Conservation (phyloP, 2,888 invertebrate genomes). For the Stenodema calcarata region DNA sequence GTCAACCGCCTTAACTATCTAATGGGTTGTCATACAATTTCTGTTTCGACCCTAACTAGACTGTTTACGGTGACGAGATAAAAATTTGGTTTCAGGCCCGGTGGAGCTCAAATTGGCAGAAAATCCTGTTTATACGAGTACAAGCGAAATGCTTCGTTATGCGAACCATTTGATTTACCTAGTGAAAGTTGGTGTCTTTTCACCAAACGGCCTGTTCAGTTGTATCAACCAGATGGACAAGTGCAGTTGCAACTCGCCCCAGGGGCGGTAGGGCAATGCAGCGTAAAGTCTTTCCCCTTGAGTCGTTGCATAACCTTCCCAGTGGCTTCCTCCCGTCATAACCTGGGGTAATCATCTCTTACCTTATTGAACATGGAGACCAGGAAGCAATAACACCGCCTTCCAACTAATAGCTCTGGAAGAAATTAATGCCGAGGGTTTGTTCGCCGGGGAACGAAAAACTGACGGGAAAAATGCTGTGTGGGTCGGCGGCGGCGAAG, state of each 20-base stretch:
- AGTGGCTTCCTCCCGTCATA: constrained; percentile 33
- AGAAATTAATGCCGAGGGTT: constrained; percentile 7
- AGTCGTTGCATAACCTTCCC: constrained; percentile 24
- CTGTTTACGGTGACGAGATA: too few relatives aligned
- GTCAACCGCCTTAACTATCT: too few relatives aligned
- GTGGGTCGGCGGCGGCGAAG: too few relatives aligned
- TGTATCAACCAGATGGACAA: not conserved
- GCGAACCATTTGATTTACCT: too few relatives aligned
- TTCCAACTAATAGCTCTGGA: constrained; percentile 29
- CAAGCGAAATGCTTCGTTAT: too few relatives aligned
- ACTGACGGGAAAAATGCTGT: not conserved
- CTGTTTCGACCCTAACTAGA: too few relatives aligned
- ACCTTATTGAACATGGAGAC: constrained; percentile 36
- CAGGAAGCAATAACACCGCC: constrained; percentile 27
- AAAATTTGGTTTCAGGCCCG: too few relatives aligned
- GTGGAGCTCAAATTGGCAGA: too few relatives aligned
- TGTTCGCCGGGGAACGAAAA: not conserved
- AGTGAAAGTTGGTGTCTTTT: too few relatives aligned
- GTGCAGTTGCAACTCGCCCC: not conserved
- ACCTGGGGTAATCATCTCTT: constrained; percentile 32
- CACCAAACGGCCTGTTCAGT: not conserved
- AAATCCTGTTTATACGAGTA: too few relatives aligned
- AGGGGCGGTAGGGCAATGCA: not conserved
- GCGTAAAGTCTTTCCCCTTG: constrained; percentile 23
- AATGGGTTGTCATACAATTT: too few relatives aligned